phyloP scores from a whole-genome alignment of 2,888 invertebrate species.

The Folsomia candida region DNA sequence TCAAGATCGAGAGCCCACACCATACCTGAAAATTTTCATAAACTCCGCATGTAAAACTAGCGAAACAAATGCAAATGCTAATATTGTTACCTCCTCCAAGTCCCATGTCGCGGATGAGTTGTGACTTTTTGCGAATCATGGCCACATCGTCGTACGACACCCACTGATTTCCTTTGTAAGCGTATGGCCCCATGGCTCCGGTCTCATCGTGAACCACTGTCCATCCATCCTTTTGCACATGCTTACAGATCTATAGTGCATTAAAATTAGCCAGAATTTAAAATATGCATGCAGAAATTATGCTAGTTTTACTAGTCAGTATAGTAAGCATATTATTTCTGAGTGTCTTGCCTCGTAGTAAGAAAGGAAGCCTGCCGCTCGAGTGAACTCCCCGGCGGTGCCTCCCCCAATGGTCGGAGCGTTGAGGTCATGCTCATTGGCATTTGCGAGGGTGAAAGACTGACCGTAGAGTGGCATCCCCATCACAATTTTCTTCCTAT shows the following conservation, averaged over 20 bases:
- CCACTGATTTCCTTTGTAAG: slow-evolving; percentile 68
- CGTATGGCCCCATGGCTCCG: slow-evolving; percentile 58
- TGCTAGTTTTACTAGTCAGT: slow-evolving; percentile 73
- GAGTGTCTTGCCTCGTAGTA: slow-evolving; percentile 87
- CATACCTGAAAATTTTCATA: slow-evolving; percentile 58
- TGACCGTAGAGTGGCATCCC: slow-evolving; percentile 58
- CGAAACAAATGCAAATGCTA: too few relatives aligned
- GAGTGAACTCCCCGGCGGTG: slow-evolving; percentile 62
- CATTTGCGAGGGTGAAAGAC: slow-evolving; percentile 50
- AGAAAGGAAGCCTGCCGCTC: slow-evolving; percentile 78
- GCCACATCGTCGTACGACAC: slow-evolving; percentile 69
- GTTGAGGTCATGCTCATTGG: slow-evolving; percentile 4
- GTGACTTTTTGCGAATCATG: slow-evolving; percentile 62
- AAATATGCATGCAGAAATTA: neutral
- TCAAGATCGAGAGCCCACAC: slow-evolving; percentile 88
- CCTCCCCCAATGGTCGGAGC: slow-evolving; percentile 66
- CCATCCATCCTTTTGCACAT: slow-evolving; percentile 74
- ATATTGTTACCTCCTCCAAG: slow-evolving; percentile 85
- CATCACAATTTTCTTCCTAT: slow-evolving; percentile 68
- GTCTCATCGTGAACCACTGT: slow-evolving; percentile 76
- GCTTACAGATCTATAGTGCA: slow-evolving; percentile 81
- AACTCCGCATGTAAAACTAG: too few relatives aligned
- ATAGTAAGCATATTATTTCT: slow-evolving; percentile 72
- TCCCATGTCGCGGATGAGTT: slow-evolving; percentile 54
- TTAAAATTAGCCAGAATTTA: slow-evolving; percentile 52